Evolutionary conservation across 1,140 invertebrate genomes (phyloP), one percentile per base, ranked within the genome.

Genomic region (Pissodes strobi): DNA sequence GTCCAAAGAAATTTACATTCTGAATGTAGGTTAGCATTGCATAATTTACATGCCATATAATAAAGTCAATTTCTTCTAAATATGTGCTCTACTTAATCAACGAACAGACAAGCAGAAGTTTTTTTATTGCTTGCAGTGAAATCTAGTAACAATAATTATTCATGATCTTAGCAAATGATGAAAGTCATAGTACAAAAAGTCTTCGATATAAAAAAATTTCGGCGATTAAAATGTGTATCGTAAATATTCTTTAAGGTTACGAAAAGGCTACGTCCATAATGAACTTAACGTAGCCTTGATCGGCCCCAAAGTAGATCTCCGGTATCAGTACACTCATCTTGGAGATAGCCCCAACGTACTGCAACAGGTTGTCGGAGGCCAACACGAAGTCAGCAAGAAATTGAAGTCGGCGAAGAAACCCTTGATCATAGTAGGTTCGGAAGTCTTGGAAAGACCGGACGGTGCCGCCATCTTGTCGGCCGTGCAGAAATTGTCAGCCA

Each of bases 291-390:
- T 95, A 22, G 94, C 88, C 1, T 76, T 95, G 8, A 86, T 99
- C 74, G 97, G 98, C 34, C 89, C 92, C 1, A 86, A 95, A 75
- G 86, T 99, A 21, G 93, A 99, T 81, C 83, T 99, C 9, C 94
- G 92, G 0, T 99, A 99, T 79, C 87, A 95, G 15, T 94, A 98
- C 79, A 87, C 91, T 86, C 89, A 97, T 80, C 82, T 97, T 18
- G 96, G 96, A 30, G 86, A 94, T 61, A 87, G 87, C 37, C 79
- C 90, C 2, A 81, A 84, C 38, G 76, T 89, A 37, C 81, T 99
- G 8, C 81, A 89, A 64, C 83, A 94, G 34, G 80, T 99, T 12
- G 85, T 86, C 37, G 81, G 78, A 51, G 93, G 90, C 10, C 84
- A 82, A 6, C 92, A 96, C 82, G 82, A 87, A 41, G 92, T 95